A percentile compares a stretch with the other conserved stretches of the same genome.
These are phyloP conservation scores for Tauraco erythrolophus DNA, from an alignment of 2,113 vertebrate species.

Conservation along the genomic window DNA sequence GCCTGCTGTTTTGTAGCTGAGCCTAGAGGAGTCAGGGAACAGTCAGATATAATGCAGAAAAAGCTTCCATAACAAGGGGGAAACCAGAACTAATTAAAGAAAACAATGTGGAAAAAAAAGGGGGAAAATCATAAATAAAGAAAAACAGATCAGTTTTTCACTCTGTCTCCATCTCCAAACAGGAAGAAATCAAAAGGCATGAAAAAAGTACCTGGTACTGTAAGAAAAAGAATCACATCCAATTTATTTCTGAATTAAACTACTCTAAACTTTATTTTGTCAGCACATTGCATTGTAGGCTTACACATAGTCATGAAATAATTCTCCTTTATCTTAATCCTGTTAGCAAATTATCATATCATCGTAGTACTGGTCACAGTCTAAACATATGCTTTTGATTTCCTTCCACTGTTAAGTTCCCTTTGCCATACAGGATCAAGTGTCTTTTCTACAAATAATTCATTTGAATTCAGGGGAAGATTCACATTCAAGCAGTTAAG, in stretches of 20 bases:
- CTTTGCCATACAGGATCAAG: background rate
- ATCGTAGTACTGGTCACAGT: background rate
- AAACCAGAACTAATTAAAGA: background rate
- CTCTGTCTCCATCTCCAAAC: background rate
- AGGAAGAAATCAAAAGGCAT: background rate
- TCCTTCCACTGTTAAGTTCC: background rate
- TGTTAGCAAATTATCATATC: background rate
- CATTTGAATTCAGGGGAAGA: background rate
- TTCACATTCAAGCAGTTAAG: background rate
- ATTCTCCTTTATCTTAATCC: background rate
- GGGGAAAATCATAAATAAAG: background rate
- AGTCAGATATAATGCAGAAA: background rate
- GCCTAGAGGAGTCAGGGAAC: background rate
- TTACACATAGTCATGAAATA: background rate
- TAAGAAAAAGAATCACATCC: background rate
- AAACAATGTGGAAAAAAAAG: background rate
- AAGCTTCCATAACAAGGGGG: background rate
- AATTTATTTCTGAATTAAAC: background rate
- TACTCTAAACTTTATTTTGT: background rate
- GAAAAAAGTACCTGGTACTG: background rate
- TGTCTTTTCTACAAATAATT: background rate
- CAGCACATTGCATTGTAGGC: background rate
- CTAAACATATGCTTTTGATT: background rate
- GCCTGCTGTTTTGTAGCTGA: background rate
- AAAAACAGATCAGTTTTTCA: background rate